Evolutionary conservation across 2,113 vertebrate genomes (phyloP), one percentile per base, ranked within the genome.

Genomic region (Solenodon paradoxus): DNA sequence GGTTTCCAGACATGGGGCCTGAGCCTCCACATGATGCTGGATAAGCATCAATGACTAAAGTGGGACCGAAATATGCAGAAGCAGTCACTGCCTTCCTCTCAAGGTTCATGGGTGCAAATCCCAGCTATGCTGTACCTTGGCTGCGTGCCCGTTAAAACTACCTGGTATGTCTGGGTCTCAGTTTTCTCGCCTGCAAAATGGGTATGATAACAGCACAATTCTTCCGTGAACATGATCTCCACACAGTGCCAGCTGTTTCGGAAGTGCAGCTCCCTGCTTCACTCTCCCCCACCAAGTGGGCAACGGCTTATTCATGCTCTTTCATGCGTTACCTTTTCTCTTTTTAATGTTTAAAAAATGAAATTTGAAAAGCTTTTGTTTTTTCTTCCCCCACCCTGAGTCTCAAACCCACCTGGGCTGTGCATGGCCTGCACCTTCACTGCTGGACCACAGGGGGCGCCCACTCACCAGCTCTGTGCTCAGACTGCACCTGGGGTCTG

Each of bases 261-360:
- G 2, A 26, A 79, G 20, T 28, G 32, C 55, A 11, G 3, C n/a
- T 61, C 53, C 20, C 0, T 61, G 20, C 35, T 72, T 19, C 17
- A 9, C 20, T 0, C 45, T 15, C 38, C 75, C 26, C 35, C 20
- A 4, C 45, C 30, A 2, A 5, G 32, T 12, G 17, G 57, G 30
- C 35, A 2, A 4, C 0, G 2, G 11, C 24, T 3, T 0, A 26
- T 20, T 69, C 20, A 35, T 15, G 35, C 47, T 57, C 24, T 38
- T n/a, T 42, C 57, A 24, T 53, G 7, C 8, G 11, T 30, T n/a
- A n/a, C n/a, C n/a, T n/a, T n/a, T n/a, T n/a, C n/a, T n/a, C n/a
- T n/a, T n/a, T n/a, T n/a, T n/a, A n/a, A n/a, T n/a, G n/a, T n/a
- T n/a, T n/a, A n/a, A n/a, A n/a, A n/a, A n/a, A n/a, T n/a, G n/a